phyloP scores from a whole-genome alignment of 2,888 invertebrate genomes.

The Ephialtes manifestator region DNA sequence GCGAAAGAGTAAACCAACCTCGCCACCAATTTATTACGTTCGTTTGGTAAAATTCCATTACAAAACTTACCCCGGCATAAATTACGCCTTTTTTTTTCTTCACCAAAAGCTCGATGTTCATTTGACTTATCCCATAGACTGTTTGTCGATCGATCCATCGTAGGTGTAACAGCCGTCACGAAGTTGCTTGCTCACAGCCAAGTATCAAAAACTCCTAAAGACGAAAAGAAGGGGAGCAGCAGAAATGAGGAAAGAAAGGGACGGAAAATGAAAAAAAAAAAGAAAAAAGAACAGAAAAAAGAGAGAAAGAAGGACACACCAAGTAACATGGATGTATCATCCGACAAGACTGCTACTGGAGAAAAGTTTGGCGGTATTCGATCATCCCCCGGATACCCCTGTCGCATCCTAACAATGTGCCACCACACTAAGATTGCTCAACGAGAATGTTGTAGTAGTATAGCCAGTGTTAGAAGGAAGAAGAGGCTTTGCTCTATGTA shows the following conservation, averaged over 20 bases:
- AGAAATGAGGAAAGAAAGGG: slow-evolving; percentile 12
- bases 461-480: neutral
- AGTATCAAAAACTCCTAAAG: slow-evolving; percentile 10
- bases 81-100: neutral
- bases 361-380: slow-evolving; percentile 81
- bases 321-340: slow-evolving; percentile 76
- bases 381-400: slow-evolving; percentile 80
- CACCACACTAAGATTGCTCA: slow-evolving; percentile 30
- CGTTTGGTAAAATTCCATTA: neutral
- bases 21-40: no score
- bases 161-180: slow-evolving; percentile 11
- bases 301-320: slow-evolving; percentile 14
- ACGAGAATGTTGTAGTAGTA: neutral
- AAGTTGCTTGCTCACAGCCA: neutral
- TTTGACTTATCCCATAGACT: neutral
- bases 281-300: no score
- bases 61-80: neutral
- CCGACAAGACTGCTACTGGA: slow-evolving; percentile 64
- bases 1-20: no score
- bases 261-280: neutral
- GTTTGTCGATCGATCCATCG: slow-evolving; percentile 24
- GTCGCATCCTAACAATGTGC: slow-evolving; percentile 80
- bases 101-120: neutral
- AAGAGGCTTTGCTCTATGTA: no score
- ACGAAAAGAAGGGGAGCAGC: slow-evolving; percentile 6